Evolutionary conservation across 2,888 invertebrate species (phyloP), one percentile per base, ranked within the genome.

Genomic region (Crepidodera aurea): DNA sequence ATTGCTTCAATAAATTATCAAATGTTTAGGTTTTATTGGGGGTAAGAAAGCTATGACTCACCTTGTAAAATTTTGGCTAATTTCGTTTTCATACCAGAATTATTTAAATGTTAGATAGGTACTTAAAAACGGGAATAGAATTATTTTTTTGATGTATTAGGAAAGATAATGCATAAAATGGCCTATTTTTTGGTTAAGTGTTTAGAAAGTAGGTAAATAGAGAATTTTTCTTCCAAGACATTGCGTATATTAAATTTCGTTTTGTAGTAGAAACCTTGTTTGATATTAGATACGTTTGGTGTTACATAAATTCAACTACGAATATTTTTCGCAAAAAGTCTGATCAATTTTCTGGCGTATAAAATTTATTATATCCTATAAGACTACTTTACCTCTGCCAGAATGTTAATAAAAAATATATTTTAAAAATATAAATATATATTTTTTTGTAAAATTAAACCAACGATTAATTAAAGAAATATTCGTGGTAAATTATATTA

Each of bases 181-280:
- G 51, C 46, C 62, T 58, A 46, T 57, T 44, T 46, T 55, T 55
- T 32, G 12, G 46, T 55, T 46, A 46, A 44, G 46, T 55, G 44
- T 42, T 25, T 39, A 22, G 22, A 7, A 44, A 10, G 13, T 54
- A 55, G 34, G 19, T 8, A 27, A 40, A 25, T 39, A 51, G 51
- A 40, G n/a, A 51, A 19, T 39, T 51, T 29, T 39, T 25, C 40
- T 40, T 53, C 25, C 39, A 25, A 27, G 22, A 37, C n/a, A 7
- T 18, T 13, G 18, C 12, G 32, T 16, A n/a, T 22, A 4, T 22
- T 8, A 13, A 12, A 1, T 42, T 15, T 54, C 18, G 6, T 54
- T 55, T 55, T 55, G 54, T 55, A 55, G 54, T 55, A 42, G 42
- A 44, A 29, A 16, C 10, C 19, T 39, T 25, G 7, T 25, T 53